Evolutionary conservation across 2,888 invertebrate species (phyloP).

Genomic region (Noctua comes): DNA sequence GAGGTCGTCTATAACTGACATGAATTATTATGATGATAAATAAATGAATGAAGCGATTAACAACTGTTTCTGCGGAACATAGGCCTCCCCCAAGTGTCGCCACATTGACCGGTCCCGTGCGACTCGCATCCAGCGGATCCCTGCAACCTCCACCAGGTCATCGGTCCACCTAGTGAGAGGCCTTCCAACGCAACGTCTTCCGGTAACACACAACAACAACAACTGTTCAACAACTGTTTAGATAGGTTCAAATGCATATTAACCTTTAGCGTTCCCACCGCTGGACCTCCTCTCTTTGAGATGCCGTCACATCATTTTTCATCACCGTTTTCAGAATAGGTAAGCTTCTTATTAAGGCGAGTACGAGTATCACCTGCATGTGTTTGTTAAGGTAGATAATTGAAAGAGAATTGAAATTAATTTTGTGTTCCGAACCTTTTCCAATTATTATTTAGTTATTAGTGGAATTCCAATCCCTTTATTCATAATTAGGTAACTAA

Average conservation of each 20-base stretch:
- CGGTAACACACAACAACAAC: no score
- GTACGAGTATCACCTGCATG: background rate
- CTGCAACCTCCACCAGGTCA: no score
- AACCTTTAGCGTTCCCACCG: background rate
- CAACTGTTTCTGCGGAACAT: no score
- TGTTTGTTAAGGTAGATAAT: background rate
- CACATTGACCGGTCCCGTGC: no score
- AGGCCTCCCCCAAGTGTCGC: no score
- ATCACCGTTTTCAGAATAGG: no score
- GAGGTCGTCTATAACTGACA: constrained; percentile 46
- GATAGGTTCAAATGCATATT: constrained; percentile 6
- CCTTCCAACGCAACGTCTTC: no score
- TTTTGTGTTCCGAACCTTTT: constrained; percentile 18
- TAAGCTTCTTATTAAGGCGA: background rate
- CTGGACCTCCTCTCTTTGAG: background rate
- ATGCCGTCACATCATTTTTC: background rate
- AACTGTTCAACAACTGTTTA: no score
- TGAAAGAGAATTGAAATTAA: constrained; percentile 2
- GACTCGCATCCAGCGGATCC: no score
- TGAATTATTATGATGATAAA: constrained; percentile 31
- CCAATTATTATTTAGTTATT: background rate
- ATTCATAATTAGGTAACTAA: constrained; percentile 38
- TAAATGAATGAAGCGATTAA: constrained; percentile 29
- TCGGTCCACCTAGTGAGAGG: no score
- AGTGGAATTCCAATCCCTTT: constrained; percentile 32